A percentile compares a stretch with the other conserved stretches of the same genome.
Conservation (phyloP, 1,140 invertebrate species). For the Cyphomyrmex costatus region DNA sequence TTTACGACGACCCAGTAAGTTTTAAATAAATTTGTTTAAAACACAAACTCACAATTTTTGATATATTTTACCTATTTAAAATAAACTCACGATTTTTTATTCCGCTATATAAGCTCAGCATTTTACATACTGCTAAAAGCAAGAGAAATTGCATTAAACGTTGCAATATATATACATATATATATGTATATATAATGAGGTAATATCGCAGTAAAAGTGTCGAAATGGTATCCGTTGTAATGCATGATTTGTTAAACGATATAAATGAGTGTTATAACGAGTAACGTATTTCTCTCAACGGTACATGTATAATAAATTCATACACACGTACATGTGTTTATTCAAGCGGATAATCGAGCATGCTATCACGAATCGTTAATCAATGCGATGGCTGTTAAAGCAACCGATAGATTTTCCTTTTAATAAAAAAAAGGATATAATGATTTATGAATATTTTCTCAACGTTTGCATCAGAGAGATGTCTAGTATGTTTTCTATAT, state of each 20-base stretch:
- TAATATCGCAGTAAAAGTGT: slow-evolving; percentile 1
- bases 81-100: neutral
- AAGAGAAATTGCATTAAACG: neutral
- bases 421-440: neutral
- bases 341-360: neutral
- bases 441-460: slow-evolving; percentile 29
- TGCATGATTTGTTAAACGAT: slow-evolving; percentile 4
- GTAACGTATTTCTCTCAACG: neutral
- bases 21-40: slow-evolving; percentile 18
- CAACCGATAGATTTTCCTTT: neutral
- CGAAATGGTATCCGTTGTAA: neutral
- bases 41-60: neutral
- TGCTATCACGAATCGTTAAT: slow-evolving; percentile 32
- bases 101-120: neutral
- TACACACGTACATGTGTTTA: neutral
- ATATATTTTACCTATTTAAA: neutral
- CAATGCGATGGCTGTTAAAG: slow-evolving; percentile 2
- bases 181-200: neutral
- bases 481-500: slow-evolving; percentile 30
- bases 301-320: slow-evolving; percentile 13
- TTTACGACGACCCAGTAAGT: slow-evolving; percentile 27
- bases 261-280: slow-evolving; percentile 18
- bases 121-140: neutral
- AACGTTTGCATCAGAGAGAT: slow-evolving; percentile 23
- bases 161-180: neutral